Base-by-base conservation (phyloP, 2,113 vertebrate genomes). In the Macquaria australasica region DNA sequence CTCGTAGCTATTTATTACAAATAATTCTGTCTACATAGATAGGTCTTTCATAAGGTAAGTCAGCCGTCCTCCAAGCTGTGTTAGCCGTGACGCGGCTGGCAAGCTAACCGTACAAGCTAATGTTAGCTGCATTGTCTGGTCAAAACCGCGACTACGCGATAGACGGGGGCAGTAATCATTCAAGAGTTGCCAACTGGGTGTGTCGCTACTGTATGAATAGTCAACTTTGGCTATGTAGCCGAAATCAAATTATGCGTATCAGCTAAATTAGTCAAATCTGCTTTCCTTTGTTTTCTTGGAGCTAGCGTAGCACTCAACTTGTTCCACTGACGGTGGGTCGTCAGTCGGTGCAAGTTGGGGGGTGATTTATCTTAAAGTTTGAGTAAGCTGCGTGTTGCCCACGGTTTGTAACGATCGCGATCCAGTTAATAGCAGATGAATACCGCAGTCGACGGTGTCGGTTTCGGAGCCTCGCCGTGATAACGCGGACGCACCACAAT, bases 31-130 rank as follows among this genome's bases (percentile, higher is more conserved):
- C 91, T 91, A 78, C 84, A 88, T 91, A 93, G 93, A 94, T 95
- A 94, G 93, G 93, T 92, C 83, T 83, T 93, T 93, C 81, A 93
- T 28, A 94, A 93, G 95, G 95, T 96, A 93, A 95, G 95, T 94
- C 85, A 91, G 82, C 77, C 69, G 50, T 86, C 43, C 16, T 79
- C 31, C 8, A 68, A 82, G 73, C 66, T 73, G 79, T 41, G 7
- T 76, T 8, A 58, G 50, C 66, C 69, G 74, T 31, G 11, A 77
- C 41, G 62, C 37, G 37, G 23, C n/a, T 79, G 70, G 50, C 81
- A 79, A 74, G 88, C 83, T 91, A 91, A 55, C 62, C 28, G 23
- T 55, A 28, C 21, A 0, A 62, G 77, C 85, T 87, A 92, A 85
- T 3, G 37, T 88, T 89, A 89, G 84, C 89, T n/a, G 87, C 79